A percentile compares a stretch with the other conserved stretches of the same genome.
These are phyloP conservation scores for Zygogramma bicolorata DNA, from an alignment of 2,888 invertebrate genomes.

Conservation along the genomic window DNA sequence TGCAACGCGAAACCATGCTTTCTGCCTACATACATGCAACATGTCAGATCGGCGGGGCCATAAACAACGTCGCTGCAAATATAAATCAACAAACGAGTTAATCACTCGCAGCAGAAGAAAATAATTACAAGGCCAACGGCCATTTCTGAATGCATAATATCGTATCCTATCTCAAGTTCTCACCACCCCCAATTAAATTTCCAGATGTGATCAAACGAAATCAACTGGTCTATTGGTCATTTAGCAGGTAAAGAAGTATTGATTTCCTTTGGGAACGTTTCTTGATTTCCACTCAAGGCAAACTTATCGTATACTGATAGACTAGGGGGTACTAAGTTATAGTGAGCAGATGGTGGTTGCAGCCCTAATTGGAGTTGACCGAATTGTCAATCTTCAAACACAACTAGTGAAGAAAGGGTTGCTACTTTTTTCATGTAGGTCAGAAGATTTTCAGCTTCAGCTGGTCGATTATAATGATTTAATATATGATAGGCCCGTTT, in stretches of 20 bases:
- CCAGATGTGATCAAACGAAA: slow-evolving; percentile 29
- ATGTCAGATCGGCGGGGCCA: slow-evolving; percentile 63
- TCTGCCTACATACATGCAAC: slow-evolving; percentile 67
- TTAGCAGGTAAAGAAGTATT: not conserved
- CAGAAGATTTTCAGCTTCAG: too few relatives aligned
- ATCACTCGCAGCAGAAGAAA: slow-evolving; percentile 67
- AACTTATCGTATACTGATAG: too few relatives aligned
- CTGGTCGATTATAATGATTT: too few relatives aligned
- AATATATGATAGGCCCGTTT: too few relatives aligned
- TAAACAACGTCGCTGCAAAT: slow-evolving; percentile 65
- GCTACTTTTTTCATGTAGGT: too few relatives aligned
- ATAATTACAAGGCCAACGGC: slow-evolving; percentile 67
- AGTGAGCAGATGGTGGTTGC: too few relatives aligned
- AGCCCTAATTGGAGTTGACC: too few relatives aligned
- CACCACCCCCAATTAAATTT: slow-evolving; percentile 47
- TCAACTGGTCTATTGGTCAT: too few relatives aligned
- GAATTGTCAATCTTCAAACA: too few relatives aligned
- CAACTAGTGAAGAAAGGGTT: too few relatives aligned
- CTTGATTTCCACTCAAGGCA: too few relatives aligned
- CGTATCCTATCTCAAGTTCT: slow-evolving; percentile 41
- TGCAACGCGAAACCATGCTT: slow-evolving; percentile 65
- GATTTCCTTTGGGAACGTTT: not conserved
- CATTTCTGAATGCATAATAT: slow-evolving; percentile 54
- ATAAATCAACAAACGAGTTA: slow-evolving; percentile 69
- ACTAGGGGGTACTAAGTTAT: too few relatives aligned